Conservation (phyloP, 1,140 invertebrate species). For the Macrotrachela quadricornifera region DNA sequence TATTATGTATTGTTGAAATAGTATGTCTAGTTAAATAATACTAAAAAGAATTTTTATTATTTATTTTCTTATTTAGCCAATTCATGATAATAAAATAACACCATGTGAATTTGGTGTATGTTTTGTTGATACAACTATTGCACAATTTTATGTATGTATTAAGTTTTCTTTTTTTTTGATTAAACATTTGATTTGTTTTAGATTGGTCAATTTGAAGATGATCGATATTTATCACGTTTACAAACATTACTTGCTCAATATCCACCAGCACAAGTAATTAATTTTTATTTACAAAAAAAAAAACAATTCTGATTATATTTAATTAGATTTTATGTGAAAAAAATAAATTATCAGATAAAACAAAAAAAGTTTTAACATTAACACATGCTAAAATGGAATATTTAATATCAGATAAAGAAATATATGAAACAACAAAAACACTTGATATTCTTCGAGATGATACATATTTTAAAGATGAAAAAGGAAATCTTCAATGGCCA, state of each 20-base stretch:
- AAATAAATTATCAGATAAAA: slow-evolving; percentile 36
- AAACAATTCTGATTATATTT: too few species aligned
- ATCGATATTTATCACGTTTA: slow-evolving; percentile 61
- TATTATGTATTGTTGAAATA: not conserved
- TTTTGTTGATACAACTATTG: slow-evolving; percentile 81
- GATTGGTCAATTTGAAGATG: slow-evolving; percentile 74
- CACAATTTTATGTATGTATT: slow-evolving; percentile 46
- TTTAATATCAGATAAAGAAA: slow-evolving; percentile 42
- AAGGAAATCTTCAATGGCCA: slow-evolving; percentile 39
- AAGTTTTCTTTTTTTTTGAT: not conserved
- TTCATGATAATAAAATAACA: too few species aligned
- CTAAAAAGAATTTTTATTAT: too few species aligned
- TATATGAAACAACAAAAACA: slow-evolving; percentile 52
- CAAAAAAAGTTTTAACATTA: slow-evolving; percentile 43
- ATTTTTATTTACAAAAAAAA: too few species aligned
- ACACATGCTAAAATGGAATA: slow-evolving; percentile 44
- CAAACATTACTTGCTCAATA: slow-evolving; percentile 69
- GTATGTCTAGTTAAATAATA: not conserved
- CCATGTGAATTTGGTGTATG: slow-evolving; percentile 48
- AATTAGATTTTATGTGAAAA: slow-evolving; percentile 47
- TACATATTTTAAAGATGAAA: slow-evolving; percentile 46
- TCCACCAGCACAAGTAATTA: slow-evolving; percentile 45
- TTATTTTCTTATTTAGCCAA: too few species aligned
- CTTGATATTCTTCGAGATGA: slow-evolving; percentile 49
- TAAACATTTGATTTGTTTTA: slow-evolving; percentile 13